These are phyloP conservation scores for Metellina segmentata DNA, from an alignment of 2,888 invertebrate species.

Conservation along the genomic window DNA sequence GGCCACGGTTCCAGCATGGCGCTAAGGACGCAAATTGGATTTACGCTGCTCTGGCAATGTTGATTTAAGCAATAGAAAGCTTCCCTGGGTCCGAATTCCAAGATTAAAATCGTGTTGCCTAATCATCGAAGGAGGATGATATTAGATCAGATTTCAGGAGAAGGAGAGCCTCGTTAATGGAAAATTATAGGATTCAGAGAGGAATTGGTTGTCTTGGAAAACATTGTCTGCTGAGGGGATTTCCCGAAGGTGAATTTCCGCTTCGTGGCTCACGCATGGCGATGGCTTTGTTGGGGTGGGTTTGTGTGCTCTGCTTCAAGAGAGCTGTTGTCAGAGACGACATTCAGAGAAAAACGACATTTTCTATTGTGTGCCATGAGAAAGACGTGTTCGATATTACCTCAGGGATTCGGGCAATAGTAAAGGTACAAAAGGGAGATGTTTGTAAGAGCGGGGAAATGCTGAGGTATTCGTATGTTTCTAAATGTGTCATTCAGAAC, in stretches of 20 bases:
- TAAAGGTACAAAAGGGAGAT: too few relatives aligned
- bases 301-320: too few relatives aligned
- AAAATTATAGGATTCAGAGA: slow-evolving; percentile 16
- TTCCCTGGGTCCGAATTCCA: slow-evolving; percentile 44
- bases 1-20: not conserved
- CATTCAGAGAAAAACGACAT: too few relatives aligned
- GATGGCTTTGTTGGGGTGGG: too few relatives aligned
- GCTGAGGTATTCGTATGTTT: too few relatives aligned
- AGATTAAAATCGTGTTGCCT: slow-evolving; percentile 64
- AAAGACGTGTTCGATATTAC: too few relatives aligned
- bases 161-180: slow-evolving; percentile 22
- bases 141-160: slow-evolving; percentile 52
- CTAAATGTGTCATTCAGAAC: too few relatives aligned
- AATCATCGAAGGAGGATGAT: slow-evolving; percentile 30
- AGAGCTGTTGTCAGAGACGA: too few relatives aligned
- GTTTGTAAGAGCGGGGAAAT: too few relatives aligned
- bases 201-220: slow-evolving; percentile 18
- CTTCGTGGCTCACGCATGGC: not conserved
- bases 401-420: too few relatives aligned
- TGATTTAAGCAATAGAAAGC: slow-evolving; percentile 67
- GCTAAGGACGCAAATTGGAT: slow-evolving; percentile 59
- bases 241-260: not conserved
- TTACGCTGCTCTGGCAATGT: slow-evolving; percentile 43
- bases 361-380: too few relatives aligned
- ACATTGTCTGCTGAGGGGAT: slow-evolving; percentile 7